Evolutionary conservation across 1,140 invertebrate genomes (phyloP).

Genomic region (Drosophila ananassae): DNA sequence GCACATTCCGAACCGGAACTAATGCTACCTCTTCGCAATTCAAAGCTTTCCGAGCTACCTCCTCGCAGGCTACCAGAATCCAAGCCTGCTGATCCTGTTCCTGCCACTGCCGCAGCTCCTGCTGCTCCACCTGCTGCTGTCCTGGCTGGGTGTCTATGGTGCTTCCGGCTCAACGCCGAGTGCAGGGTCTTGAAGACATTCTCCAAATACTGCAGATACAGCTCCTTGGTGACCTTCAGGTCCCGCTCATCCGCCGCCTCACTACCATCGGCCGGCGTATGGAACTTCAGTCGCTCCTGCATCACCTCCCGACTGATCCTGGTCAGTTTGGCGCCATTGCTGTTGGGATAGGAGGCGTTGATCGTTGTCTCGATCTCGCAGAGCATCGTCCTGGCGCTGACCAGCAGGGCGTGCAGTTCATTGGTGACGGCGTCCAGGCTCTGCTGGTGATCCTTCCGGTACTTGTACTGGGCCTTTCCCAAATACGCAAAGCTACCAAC

Average conservation of each 20-base stretch:
- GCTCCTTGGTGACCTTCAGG: conserved; percentile 65
- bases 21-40: conserved; percentile 5
- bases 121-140: conserved; percentile 23
- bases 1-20: conserved; percentile 17
- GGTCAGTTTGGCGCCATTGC: conserved; percentile 58
- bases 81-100: neutral
- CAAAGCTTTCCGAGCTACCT: conserved; percentile 39
- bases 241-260: conserved; percentile 50
- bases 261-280: conserved; percentile 59
- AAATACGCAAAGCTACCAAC: conserved; percentile 69
- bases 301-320: conserved; percentile 53
- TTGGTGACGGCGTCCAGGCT: conserved; percentile 33
- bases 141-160: neutral
- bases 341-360: conserved; percentile 64
- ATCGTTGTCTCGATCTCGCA: conserved; percentile 75
- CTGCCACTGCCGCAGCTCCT: conserved; percentile 3
- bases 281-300: conserved; percentile 57
- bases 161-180: conserved; percentile 32
- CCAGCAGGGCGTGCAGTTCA: conserved; percentile 65
- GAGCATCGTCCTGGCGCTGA: conserved; percentile 60
- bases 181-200: conserved; percentile 53
- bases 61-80: conserved; percentile 9
- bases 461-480: conserved; percentile 70
- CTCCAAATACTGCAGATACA: conserved; percentile 61
- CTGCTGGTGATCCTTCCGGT: conserved; percentile 59